Conservation (phyloP, 2,797 vertebrate species). For the Mionectes olivaceus region DNA sequence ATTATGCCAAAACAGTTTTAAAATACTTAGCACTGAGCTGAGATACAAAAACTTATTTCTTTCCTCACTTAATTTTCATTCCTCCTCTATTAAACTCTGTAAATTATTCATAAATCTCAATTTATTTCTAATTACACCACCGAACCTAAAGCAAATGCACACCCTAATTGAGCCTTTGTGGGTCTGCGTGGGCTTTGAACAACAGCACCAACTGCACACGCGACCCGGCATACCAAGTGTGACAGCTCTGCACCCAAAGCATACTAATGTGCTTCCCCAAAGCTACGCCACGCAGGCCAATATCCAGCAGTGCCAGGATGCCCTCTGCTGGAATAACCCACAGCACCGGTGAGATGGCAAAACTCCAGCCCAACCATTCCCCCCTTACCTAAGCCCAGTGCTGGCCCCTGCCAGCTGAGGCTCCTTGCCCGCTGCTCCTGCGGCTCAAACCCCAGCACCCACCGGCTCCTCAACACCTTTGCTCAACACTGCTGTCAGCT, state of each 20-base stretch:
- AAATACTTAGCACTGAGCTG: neutral
- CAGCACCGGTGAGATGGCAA: rapidly evolving
- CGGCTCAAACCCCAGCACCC: neutral
- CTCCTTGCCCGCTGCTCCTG: neutral
- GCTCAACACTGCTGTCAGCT: neutral
- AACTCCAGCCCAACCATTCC: neutral
- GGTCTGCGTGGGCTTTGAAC: neutral
- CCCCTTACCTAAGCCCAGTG: rapidly evolving
- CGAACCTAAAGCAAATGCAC: neutral
- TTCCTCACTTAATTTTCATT: neutral
- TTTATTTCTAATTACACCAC: constrained; percentile 4
- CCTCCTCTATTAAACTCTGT: constrained; percentile 1
- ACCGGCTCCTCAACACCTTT: neutral
- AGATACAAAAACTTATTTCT: neutral
- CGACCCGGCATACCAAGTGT: neutral
- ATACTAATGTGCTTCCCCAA: neutral
- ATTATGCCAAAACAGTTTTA: neutral
- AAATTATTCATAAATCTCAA: constrained; percentile 52
- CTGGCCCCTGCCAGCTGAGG: neutral
- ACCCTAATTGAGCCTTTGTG: neutral
- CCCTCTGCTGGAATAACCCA: constrained; percentile 57
- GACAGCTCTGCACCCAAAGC: neutral
- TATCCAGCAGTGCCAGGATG: neutral
- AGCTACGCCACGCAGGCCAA: neutral
- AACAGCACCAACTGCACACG: neutral